These are phyloP conservation scores for Tokudaia muenninki DNA, from an alignment of 2,797 vertebrate genomes.

Conservation along the genomic window DNA sequence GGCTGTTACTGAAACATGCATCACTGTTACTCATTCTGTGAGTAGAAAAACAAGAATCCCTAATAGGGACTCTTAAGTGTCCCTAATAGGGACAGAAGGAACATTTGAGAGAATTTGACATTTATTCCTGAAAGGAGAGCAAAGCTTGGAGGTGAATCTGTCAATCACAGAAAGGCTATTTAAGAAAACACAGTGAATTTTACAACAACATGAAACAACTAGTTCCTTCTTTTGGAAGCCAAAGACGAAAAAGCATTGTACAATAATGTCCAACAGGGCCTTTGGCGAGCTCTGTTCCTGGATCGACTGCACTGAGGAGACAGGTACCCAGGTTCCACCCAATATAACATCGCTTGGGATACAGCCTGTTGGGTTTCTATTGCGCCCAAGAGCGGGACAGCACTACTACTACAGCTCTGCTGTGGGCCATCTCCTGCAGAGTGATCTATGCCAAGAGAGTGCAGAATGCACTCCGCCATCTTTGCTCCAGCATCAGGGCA, in stretches of 20 bases:
- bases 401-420: no score
- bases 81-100: neutral
- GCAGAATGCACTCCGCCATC: no score
- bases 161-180: neutral
- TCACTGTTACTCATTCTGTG: neutral
- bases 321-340: no score
- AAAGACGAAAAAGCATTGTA: neutral
- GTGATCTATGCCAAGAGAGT: no score
- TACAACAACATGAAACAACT: neutral
- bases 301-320: no score
- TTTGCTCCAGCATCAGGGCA: no score
- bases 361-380: no score
- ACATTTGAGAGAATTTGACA: neutral
- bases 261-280: neutral
- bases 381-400: no score
- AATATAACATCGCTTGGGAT: no score
- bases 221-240: neutral
- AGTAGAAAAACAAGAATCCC: neutral
- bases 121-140: conserved; percentile 6
- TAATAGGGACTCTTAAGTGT: neutral
- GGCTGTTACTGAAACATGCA: neutral
- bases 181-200: neutral
- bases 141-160: neutral
- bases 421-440: no score
- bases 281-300: no score